Conservation (phyloP, 1,140 invertebrate species). For the Trichonephila clavata region DNA sequence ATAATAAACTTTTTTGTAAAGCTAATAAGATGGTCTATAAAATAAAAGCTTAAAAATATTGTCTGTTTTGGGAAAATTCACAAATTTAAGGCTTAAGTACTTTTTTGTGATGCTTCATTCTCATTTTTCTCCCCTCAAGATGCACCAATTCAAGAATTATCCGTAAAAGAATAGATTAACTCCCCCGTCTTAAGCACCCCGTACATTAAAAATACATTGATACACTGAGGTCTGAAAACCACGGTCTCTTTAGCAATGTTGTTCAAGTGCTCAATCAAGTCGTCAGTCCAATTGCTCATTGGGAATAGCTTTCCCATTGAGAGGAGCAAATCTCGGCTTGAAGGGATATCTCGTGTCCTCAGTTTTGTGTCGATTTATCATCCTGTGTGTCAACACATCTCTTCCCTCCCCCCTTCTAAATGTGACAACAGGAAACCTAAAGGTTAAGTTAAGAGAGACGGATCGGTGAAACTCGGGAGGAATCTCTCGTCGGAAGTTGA, state of each 20-base stretch:
- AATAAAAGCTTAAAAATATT: no score
- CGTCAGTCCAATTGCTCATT: background rate
- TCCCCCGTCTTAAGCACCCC: no score
- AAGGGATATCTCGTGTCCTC: background rate
- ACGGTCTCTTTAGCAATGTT: background rate
- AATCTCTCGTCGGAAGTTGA: background rate
- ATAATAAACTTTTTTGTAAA: no score
- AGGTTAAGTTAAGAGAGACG: constrained; percentile 25
- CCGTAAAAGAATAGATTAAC: no score
- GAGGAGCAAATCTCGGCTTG: background rate
- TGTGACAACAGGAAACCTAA: background rate
- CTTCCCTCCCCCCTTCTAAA: background rate
- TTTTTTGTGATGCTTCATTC: no score
- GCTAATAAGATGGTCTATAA: no score
- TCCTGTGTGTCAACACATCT: background rate
- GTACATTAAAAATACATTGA: no score
- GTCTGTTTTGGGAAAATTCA: no score
- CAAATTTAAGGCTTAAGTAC: no score
- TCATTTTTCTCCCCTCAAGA: no score
- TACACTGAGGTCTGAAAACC: background rate
- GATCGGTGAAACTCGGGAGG: background rate
- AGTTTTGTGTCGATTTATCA: constrained; percentile 26
- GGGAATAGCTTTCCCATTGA: background rate
- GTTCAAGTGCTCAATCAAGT: constrained; percentile 17
- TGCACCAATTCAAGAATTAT: no score